Evolutionary conservation across 1,140 invertebrate species (phyloP).

Genomic region (Ceratosolen solmsi): DNA sequence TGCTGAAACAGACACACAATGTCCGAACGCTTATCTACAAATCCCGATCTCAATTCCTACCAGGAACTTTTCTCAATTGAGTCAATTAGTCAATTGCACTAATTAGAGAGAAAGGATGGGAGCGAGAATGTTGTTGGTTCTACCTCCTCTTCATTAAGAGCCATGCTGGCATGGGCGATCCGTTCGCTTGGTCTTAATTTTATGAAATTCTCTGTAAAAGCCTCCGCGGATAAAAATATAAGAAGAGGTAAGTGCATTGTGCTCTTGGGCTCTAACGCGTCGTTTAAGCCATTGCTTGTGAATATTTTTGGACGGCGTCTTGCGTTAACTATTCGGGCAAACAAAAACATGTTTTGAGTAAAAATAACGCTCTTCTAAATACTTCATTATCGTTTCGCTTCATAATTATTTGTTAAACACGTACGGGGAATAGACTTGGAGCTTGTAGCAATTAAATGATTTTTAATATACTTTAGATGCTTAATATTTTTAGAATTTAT

Average conservation of each 20-base stretch:
- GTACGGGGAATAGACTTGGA: too few species aligned
- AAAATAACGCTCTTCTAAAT: not conserved
- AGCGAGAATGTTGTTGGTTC: conserved; percentile 15
- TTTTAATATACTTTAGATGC: not conserved
- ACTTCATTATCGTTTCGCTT: too few species aligned
- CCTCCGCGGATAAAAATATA: not conserved
- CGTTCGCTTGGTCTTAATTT: conserved; percentile 28
- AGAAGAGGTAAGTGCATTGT: conserved; percentile 11
- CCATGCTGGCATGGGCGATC: not conserved
- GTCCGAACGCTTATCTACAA: conserved; percentile 33
- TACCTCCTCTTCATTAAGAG: not conserved
- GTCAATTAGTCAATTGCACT: conserved; percentile 67
- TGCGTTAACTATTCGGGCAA: not conserved
- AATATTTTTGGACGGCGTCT: not conserved
- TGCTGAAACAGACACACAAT: not conserved
- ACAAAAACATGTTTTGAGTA: not conserved
- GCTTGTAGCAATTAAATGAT: too few species aligned
- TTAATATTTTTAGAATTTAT: not conserved
- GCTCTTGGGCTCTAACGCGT: not conserved
- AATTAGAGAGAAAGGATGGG: conserved; percentile 58
- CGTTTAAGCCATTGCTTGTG: not conserved
- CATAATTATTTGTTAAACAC: too few species aligned
- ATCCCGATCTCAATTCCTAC: conserved; percentile 60
- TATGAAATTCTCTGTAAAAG: conserved; percentile 17
- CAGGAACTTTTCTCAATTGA: conserved; percentile 67